Percentiles rank a stretch among this genome's conserved stretches.
These are phyloP conservation scores for Diacarnus erythraeanus DNA, from an alignment of 37 sponge, comb jelly and placozoan species.

Conservation along the genomic window DNA sequence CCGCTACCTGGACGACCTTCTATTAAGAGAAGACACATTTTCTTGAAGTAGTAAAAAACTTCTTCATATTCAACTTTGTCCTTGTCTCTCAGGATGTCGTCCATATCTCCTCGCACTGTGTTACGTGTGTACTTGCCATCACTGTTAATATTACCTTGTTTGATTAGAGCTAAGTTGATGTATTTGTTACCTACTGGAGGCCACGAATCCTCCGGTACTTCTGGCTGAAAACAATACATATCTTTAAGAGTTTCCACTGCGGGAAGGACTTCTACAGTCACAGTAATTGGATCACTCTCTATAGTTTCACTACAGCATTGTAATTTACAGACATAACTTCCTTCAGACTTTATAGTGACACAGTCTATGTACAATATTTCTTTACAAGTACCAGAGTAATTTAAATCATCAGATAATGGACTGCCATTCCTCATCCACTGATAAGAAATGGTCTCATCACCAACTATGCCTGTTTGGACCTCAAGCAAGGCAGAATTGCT, in stretches of 20 bases:
- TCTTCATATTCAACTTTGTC: not conserved
- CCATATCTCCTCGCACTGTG: not conserved
- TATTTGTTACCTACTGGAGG: not conserved
- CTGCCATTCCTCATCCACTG: not conserved
- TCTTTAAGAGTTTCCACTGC: not conserved
- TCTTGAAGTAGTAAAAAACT: not conserved
- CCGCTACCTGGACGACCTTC: constrained; percentile 35
- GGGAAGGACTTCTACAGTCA: not conserved
- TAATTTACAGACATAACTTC: not conserved
- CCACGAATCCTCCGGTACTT: constrained; percentile 16
- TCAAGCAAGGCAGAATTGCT: not conserved
- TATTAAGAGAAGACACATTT: not conserved
- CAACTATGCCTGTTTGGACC: not conserved
- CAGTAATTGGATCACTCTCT: not conserved
- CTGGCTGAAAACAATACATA: not conserved
- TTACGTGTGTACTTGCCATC: not conserved
- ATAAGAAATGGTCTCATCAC: not conserved
- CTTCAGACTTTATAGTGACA: not conserved
- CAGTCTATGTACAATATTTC: not conserved
- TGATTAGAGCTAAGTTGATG: constrained; percentile 18
- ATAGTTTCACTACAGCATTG: not conserved
- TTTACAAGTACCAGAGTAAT: not conserved
- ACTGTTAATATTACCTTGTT: not conserved
- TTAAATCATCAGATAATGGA: not conserved
- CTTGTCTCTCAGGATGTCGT: constrained; percentile 3